These are phyloP conservation scores for Fabriciana adippe DNA, from an alignment of 2,888 invertebrate species.

Conservation along the genomic window DNA sequence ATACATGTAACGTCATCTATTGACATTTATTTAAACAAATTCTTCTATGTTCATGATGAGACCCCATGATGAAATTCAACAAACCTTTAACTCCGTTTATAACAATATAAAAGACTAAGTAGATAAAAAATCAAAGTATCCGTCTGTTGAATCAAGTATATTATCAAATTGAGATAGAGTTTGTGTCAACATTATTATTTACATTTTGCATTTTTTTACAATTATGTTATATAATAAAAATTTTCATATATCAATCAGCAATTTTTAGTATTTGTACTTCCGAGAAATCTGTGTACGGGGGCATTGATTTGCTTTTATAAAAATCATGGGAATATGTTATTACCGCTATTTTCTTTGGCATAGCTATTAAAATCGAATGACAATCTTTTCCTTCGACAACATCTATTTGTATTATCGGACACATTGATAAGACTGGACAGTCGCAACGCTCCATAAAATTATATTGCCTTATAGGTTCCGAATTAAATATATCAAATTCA, in stretches of 20 bases:
- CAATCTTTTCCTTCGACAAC: slow-evolving; percentile 58
- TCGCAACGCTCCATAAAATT: slow-evolving; percentile 61
- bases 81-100: too few relatives aligned
- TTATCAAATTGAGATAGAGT: not conserved
- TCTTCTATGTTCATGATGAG: too few relatives aligned
- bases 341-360: slow-evolving; percentile 67
- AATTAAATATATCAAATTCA: slow-evolving; percentile 57
- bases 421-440: slow-evolving; percentile 57
- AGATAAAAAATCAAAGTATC: not conserved
- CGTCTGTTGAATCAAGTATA: not conserved
- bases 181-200: not conserved
- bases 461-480: slow-evolving; percentile 59
- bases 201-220: not conserved
- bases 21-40: too few relatives aligned
- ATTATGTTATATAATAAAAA: not conserved
- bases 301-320: slow-evolving; percentile 6
- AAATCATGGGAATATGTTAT: slow-evolving; percentile 57
- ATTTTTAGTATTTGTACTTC: slow-evolving; percentile 7
- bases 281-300: slow-evolving; percentile 8
- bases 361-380: slow-evolving; percentile 62
- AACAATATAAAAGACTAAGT: not conserved
- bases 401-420: slow-evolving; percentile 64
- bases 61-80: too few relatives aligned
- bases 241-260: not conserved
- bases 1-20: too few relatives aligned